These are phyloP conservation scores for Leptarthrus brevirostris DNA, from an alignment of 2,888 invertebrate genomes.

Conservation along the genomic window DNA sequence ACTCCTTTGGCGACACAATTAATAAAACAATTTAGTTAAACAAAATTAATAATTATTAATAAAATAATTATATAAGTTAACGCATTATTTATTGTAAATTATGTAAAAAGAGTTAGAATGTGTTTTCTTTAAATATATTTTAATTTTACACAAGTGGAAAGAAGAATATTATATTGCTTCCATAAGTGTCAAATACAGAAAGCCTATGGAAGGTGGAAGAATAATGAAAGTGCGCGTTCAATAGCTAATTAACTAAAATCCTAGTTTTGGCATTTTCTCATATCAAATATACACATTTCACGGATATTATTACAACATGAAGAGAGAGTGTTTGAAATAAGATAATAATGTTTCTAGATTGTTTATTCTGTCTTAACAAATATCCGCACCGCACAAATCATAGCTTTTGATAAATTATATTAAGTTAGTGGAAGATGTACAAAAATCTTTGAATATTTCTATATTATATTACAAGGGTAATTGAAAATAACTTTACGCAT, in stretches of 20 bases:
- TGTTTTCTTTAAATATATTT: neutral
- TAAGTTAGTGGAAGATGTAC: slow-evolving; percentile 34
- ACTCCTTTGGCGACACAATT: too few relatives aligned
- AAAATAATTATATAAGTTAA: too few relatives aligned
- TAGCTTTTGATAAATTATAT: slow-evolving; percentile 26
- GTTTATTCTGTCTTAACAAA: neutral
- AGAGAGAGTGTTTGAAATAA: neutral
- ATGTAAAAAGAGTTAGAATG: too few relatives aligned
- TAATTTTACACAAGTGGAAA: neutral
- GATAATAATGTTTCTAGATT: neutral
- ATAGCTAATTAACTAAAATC: slow-evolving; percentile 27
- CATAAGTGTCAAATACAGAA: too few relatives aligned
- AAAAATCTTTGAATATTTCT: neutral
- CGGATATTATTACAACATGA: neutral
- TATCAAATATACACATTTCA: slow-evolving; percentile 37
- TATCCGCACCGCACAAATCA: slow-evolving; percentile 12
- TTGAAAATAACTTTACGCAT: neutral
- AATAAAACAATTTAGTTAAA: too few relatives aligned
- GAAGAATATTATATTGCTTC: neutral
- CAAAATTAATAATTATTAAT: too few relatives aligned
- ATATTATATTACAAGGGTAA: neutral
- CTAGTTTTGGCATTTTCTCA: slow-evolving; percentile 40
- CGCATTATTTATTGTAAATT: too few relatives aligned
- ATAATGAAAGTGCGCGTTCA: slow-evolving; percentile 19
- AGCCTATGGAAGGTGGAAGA: too few relatives aligned